Evolutionary conservation across 2,888 invertebrate species (phyloP).

Genomic region (Ennomos erosarius): DNA sequence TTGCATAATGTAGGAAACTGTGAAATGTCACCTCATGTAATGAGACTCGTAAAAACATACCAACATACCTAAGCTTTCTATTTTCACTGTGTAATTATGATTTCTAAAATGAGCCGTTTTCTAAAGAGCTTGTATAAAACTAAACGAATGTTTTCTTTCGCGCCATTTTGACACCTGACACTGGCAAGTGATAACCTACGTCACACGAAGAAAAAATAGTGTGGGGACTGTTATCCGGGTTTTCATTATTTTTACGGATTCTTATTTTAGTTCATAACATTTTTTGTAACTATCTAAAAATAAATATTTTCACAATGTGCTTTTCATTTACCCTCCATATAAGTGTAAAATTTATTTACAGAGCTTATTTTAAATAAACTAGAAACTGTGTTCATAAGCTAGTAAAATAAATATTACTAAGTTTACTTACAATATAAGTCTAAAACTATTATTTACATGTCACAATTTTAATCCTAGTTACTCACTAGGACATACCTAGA

Average conservation of each 20-base stretch:
- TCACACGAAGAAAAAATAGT: constrained; percentile 1
- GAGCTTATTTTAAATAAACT: background rate
- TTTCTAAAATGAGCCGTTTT: constrained; percentile 32
- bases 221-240: constrained; percentile 11
- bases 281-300: constrained; percentile 17
- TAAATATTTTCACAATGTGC: constrained; percentile 33
- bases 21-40: constrained; percentile 36
- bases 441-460: no score
- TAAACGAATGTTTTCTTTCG: constrained; percentile 40
- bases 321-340: constrained; percentile 32
- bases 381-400: no score
- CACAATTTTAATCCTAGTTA: no score
- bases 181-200: constrained; percentile 25
- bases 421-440: no score
- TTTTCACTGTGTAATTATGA: constrained; percentile 48
- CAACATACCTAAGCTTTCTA: constrained; percentile 43
- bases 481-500: no score
- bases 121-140: constrained; percentile 47
- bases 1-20: background rate
- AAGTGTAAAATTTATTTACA: constrained; percentile 24
- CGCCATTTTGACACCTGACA: constrained; percentile 48
- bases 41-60: constrained; percentile 34
- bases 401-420: no score
- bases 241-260: constrained; percentile 5
- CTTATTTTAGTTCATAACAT: no score